Conservation (phyloP, 1,140 invertebrate genomes). For the Nixonia krombeini region DNA sequence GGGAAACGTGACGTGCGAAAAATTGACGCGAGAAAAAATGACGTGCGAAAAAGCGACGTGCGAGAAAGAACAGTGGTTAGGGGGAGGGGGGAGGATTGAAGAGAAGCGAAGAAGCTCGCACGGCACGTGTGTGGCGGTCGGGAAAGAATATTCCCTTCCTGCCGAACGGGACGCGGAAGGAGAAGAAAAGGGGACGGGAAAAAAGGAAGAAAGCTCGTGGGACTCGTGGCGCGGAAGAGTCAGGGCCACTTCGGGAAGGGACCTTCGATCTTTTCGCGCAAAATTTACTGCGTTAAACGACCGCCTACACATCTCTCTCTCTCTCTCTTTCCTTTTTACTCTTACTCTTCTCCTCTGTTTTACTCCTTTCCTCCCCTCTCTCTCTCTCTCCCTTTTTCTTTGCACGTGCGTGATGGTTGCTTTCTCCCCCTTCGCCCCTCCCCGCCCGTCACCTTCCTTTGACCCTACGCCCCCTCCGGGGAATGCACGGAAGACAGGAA, state of each 20-base stretch:
- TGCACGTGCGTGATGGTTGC: no score
- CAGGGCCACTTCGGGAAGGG: slow-evolving; percentile 59
- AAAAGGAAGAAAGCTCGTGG: slow-evolving; percentile 57
- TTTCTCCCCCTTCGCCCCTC: no score
- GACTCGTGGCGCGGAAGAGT: slow-evolving; percentile 61
- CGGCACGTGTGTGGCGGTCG: no score
- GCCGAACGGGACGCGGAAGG: slow-evolving; percentile 35
- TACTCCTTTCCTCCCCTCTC: no score
- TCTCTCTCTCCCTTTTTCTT: no score
- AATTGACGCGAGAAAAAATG: slow-evolving; percentile 35
- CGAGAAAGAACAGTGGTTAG: no score
- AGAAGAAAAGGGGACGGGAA: slow-evolving; percentile 25
- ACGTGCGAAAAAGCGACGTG: slow-evolving; percentile 28
- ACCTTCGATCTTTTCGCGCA: slow-evolving; percentile 55
- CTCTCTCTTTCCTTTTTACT: background rate
- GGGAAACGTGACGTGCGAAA: no score
- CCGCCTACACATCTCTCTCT: slow-evolving; percentile 40
- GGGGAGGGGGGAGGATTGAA: background rate
- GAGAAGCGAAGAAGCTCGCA: slow-evolving; percentile 15
- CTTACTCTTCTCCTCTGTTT: no score
- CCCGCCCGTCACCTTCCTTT: no score
- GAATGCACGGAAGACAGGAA: no score
- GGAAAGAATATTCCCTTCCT: no score
- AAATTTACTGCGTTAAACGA: slow-evolving; percentile 65
- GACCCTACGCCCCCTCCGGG: no score